A percentile compares a stretch with the other conserved stretches of the same genome.
Evolutionary conservation across 2,797 vertebrate species (phyloP).

Genomic region (Arvicola amphibius): DNA sequence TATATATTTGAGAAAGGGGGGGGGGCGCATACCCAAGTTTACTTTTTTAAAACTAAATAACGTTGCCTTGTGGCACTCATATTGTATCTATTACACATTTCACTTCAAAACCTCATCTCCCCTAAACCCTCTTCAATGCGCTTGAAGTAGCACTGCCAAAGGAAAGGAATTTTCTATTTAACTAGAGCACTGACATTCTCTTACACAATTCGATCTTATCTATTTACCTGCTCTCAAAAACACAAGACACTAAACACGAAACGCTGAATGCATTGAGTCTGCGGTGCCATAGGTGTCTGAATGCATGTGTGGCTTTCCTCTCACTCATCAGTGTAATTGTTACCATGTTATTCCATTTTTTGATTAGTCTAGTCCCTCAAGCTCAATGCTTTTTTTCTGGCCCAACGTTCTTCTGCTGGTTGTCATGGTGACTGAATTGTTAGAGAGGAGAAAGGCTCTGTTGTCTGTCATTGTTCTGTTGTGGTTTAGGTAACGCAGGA

Average conservation of each 20-base stretch:
- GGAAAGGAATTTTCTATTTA: conserved; percentile 92
- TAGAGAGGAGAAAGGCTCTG: conserved; percentile 88
- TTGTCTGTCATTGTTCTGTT: conserved; percentile 92
- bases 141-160: conserved; percentile 89
- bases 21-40: conserved; percentile 79
- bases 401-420: conserved; percentile 91
- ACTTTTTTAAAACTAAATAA: conserved; percentile 89
- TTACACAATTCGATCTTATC: conserved; percentile 91
- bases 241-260: conserved; percentile 88
- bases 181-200: conserved; percentile 90
- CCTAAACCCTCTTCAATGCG: conserved; percentile 90
- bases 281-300: conserved; percentile 89
- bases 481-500: conserved; percentile 91
- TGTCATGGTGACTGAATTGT: conserved; percentile 93
- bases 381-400: conserved; percentile 90
- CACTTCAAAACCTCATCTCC: conserved; percentile 91
- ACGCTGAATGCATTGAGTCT: conserved; percentile 85
- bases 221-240: conserved; percentile 91
- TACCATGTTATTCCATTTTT: conserved; percentile 91
- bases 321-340: conserved; percentile 92
- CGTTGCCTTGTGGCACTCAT: conserved; percentile 87
- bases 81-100: conserved; percentile 92
- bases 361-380: conserved; percentile 91
- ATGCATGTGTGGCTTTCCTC: conserved; percentile 88
- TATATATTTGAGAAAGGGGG: conserved; percentile 75